These are phyloP conservation scores for Rhynchophorus ferrugineus DNA, from an alignment of 1,140 invertebrate species.

Conservation along the genomic window DNA sequence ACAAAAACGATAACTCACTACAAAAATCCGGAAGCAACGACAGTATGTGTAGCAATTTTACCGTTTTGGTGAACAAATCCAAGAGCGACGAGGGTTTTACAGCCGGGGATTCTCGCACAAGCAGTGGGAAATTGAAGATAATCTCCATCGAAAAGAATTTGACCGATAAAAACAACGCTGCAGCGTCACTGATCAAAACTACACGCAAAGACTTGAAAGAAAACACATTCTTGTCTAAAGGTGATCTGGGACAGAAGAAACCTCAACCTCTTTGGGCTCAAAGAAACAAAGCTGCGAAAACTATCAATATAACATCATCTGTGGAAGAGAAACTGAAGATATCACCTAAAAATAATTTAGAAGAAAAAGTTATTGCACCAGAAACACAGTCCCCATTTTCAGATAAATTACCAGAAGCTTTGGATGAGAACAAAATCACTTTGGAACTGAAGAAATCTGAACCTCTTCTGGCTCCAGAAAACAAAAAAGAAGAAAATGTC, in stretches of 20 bases:
- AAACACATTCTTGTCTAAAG: constrained; percentile 16
- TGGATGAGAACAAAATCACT: too few species aligned
- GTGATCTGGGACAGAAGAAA: background rate
- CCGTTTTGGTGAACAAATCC: constrained; percentile 7
- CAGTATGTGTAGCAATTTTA: constrained; percentile 13
- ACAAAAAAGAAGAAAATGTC: too few species aligned
- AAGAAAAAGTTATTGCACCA: too few species aligned
- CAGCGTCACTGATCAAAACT: constrained; percentile 2
- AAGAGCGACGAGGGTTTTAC: constrained; percentile 3
- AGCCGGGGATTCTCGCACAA: background rate
- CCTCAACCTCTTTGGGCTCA: background rate
- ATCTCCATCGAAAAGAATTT: constrained; percentile 8
- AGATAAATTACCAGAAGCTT: too few species aligned
- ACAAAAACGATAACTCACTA: background rate
- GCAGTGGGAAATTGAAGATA: constrained; percentile 15
- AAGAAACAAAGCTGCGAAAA: too few species aligned
- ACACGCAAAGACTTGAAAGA: constrained; percentile 7
- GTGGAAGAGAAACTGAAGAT: too few species aligned
- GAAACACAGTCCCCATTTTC: too few species aligned
- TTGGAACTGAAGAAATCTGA: too few species aligned
- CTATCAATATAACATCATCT: too few species aligned
- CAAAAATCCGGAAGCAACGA: constrained; percentile 8
- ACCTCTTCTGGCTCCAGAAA: too few species aligned
- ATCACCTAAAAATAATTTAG: too few species aligned
- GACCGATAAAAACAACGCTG: background rate